phyloP scores from a whole-genome alignment of 2,113 vertebrate species.

The Corvus moneduloides region DNA sequence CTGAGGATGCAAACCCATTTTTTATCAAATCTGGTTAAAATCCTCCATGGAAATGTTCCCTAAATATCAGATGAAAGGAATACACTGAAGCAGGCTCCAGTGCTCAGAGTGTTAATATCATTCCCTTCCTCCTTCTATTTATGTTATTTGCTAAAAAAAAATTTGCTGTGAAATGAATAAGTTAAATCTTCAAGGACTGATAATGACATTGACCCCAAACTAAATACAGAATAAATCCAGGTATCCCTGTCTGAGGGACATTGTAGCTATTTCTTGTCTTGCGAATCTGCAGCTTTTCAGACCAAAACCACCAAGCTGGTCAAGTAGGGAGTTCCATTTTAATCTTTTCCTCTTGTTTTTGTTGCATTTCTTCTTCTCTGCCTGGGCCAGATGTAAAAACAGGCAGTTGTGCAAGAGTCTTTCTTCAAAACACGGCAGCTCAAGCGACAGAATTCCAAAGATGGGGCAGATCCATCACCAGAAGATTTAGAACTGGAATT shows the following conservation, averaged over 20 bases:
- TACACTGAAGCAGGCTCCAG: not conserved
- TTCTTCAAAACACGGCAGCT: not conserved
- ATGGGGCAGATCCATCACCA: not conserved
- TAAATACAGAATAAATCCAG: not conserved
- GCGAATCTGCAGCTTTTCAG: not conserved
- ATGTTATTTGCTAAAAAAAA: not conserved
- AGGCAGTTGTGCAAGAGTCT: not conserved
- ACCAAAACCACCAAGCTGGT: not conserved
- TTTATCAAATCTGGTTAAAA: not conserved
- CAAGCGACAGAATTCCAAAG: not conserved
- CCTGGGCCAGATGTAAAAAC: not conserved
- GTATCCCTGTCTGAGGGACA: not conserved
- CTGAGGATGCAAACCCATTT: not conserved
- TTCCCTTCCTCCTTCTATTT: not conserved
- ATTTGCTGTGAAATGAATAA: not conserved
- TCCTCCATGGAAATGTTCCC: not conserved
- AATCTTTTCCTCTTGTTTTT: not conserved
- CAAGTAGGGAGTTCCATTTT: not conserved
- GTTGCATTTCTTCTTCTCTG: not conserved
- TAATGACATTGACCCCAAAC: not conserved
- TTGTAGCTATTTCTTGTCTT: not conserved
- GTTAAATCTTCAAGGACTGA: not conserved
- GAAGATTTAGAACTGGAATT: not conserved
- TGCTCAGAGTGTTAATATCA: not conserved
- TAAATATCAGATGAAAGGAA: not conserved